Percentiles rank a stretch among this genome's conserved stretches.
Conservation (phyloP, 2,888 invertebrate species). For the Horisme vitalbata region DNA sequence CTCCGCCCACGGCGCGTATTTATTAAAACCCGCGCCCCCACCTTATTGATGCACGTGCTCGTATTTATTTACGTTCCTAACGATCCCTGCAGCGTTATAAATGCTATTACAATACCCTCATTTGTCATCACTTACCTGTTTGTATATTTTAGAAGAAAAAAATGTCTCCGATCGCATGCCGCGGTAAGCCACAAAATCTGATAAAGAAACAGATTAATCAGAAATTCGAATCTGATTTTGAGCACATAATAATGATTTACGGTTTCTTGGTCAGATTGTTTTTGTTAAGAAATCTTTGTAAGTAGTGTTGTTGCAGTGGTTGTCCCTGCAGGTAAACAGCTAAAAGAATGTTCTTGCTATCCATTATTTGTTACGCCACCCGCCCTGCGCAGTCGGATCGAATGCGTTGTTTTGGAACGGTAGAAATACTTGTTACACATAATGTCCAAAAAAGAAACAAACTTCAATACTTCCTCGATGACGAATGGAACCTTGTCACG, state of each 20-base stretch:
- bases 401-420: constrained; percentile 67
- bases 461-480: constrained; percentile 37
- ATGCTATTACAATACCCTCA: constrained; percentile 29
- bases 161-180: constrained; percentile 12
- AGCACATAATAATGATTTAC: too few relatives aligned
- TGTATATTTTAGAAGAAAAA: constrained; percentile 13
- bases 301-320: too few relatives aligned
- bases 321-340: too few relatives aligned
- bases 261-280: too few relatives aligned
- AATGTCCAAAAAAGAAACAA: constrained; percentile 50
- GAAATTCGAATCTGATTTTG: constrained; percentile 12
- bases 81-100: constrained; percentile 20
- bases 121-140: constrained; percentile 30
- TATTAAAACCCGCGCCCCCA: constrained; percentile 40
- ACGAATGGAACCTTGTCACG: constrained; percentile 47
- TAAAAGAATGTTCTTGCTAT: constrained; percentile 36
- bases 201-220: constrained; percentile 24
- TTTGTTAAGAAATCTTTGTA: not conserved
- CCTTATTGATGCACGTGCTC: constrained; percentile 30
- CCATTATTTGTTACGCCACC: constrained; percentile 57
- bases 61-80: constrained; percentile 31
- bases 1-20: constrained; percentile 58
- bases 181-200: constrained; percentile 21
- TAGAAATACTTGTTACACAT: constrained; percentile 66
- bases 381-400: constrained; percentile 47